Conservation (phyloP, 35 echinoderm and acorn worm genomes). For the Ptychodera flava region DNA sequence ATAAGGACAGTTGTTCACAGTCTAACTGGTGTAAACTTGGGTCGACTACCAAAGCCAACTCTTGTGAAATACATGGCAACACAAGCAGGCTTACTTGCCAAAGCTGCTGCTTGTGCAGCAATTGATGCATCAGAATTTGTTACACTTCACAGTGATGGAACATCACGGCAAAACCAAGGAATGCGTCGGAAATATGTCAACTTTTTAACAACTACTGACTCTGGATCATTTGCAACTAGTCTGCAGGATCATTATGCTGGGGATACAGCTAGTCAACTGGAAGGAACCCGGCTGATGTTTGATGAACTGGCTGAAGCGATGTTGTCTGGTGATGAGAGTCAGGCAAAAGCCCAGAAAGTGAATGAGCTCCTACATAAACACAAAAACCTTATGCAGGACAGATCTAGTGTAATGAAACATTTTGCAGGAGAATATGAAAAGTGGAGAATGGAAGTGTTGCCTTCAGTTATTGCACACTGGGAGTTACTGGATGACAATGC, state of each 20-base stretch:
- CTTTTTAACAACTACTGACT: conserved; percentile 8
- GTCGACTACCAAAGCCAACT: conserved; percentile 33
- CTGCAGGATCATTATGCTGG: conserved; percentile 25
- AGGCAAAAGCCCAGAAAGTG: conserved; percentile 21
- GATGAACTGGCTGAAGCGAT: not conserved
- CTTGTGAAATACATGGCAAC: conserved; percentile 62
- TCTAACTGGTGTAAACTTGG: conserved; percentile 29
- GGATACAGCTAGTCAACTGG: conserved; percentile 22
- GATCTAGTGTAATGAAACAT: conserved; percentile 40
- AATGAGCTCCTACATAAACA: conserved; percentile 28
- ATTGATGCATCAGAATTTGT: conserved; percentile 11
- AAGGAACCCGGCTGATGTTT: conserved; percentile 14
- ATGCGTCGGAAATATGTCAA: conserved; percentile 39
- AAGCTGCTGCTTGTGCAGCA: conserved; percentile 21
- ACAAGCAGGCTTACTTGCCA: conserved; percentile 23
- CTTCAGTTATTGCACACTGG: conserved; percentile 29
- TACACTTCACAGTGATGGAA: conserved; percentile 31
- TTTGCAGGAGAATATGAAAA: conserved; percentile 37
- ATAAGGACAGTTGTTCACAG: conserved; percentile 39
- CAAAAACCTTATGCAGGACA: conserved; percentile 50
- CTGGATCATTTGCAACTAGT: conserved; percentile 27
- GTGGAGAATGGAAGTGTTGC: conserved; percentile 44
- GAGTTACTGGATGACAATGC: conserved; percentile 8
- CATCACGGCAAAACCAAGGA: conserved; percentile 36
- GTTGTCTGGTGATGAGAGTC: not conserved